A percentile compares a stretch with the other conserved stretches of the same genome.
phyloP scores from a whole-genome alignment of 2,113 vertebrate genomes.

The Zosterops pallidus region DNA sequence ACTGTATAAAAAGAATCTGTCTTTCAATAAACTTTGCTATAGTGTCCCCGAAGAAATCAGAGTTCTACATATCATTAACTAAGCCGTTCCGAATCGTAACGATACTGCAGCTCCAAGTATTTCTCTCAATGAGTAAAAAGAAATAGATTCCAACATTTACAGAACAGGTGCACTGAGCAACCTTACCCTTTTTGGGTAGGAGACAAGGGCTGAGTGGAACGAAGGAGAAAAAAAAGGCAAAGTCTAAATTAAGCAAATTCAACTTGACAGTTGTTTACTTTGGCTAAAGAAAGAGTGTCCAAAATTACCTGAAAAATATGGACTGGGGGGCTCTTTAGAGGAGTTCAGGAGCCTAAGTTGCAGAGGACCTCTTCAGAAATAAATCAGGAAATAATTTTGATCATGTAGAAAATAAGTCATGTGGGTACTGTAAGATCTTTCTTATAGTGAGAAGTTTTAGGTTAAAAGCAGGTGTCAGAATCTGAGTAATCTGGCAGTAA shows the following conservation, averaged over 20 bases:
- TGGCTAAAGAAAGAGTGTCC: neutral
- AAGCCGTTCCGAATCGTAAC: no score
- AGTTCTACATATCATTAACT: no score
- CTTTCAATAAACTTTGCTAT: no score
- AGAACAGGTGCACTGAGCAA: neutral
- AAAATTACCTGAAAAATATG: neutral
- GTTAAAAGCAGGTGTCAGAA: neutral
- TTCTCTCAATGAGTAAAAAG: neutral
- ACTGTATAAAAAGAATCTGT: no score
- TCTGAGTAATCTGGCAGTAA: neutral
- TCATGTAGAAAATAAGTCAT: neutral
- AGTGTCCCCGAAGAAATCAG: no score
- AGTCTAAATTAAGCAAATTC: neutral
- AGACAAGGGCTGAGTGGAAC: neutral
- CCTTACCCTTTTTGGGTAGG: neutral
- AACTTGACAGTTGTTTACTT: neutral
- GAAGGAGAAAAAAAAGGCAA: neutral
- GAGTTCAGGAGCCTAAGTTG: neutral
- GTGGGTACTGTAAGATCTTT: neutral
- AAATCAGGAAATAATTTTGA: neutral
- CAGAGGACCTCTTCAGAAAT: neutral
- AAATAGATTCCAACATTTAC: neutral
- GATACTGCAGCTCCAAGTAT: neutral
- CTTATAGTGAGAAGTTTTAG: neutral
- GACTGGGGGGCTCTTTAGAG: neutral